A percentile compares a stretch with the other conserved stretches of the same genome.
Conservation (phyloP, 2,888 invertebrate species). For the Synanthedon vespiformis region DNA sequence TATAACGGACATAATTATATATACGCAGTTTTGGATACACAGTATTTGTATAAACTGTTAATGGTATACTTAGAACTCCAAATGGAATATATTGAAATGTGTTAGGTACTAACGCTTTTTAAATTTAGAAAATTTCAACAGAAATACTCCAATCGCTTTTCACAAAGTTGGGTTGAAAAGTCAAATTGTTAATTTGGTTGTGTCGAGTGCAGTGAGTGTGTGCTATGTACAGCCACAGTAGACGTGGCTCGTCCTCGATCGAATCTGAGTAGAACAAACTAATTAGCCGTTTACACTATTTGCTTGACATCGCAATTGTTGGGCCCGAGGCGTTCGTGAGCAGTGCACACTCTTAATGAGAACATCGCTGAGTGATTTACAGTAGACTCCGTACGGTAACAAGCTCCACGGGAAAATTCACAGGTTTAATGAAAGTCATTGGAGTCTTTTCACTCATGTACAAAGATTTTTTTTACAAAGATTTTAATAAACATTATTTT, state of each 20-base stretch:
- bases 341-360: constrained; percentile 14
- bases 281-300: constrained; percentile 60
- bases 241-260: constrained; percentile 12
- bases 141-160: too few species aligned
- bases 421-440: not conserved
- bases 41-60: too few species aligned
- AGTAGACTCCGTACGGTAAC: not conserved
- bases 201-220: not conserved
- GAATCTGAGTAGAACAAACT: constrained; percentile 46
- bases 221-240: not conserved
- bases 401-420: not conserved
- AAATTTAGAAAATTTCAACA: too few species aligned
- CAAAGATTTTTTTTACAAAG: too few species aligned
- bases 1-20: too few species aligned
- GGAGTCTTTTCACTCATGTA: not conserved
- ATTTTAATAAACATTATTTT: too few species aligned
- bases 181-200: too few species aligned
- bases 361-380: constrained; percentile 4
- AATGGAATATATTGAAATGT: too few species aligned
- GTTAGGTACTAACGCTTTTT: too few species aligned
- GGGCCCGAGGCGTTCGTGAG: constrained; percentile 28
- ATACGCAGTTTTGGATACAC: too few species aligned
- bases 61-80: too few species aligned
- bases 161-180: too few species aligned
- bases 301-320: constrained; percentile 48